Evolutionary conservation across 2,888 invertebrate genomes (phyloP), one percentile per base, ranked within the genome.

Genomic region (Himalopsyche tibetana): DNA sequence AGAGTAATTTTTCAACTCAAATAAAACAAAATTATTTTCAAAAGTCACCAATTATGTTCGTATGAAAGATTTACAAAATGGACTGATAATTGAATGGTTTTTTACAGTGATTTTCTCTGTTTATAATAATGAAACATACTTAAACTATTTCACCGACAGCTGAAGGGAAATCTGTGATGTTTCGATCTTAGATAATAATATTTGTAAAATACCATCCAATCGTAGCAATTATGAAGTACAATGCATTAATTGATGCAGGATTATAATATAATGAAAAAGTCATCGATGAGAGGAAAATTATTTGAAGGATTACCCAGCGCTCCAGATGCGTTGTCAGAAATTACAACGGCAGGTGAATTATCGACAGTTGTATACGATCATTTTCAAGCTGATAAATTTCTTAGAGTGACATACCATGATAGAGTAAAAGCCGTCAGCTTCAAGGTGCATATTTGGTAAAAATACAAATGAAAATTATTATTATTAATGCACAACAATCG

Each of bases 401-500:
- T 90, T 90, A 91, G 90, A 89, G 89, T 89, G 90, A 90, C 90
- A 90, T 89, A 87, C 89, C 90, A 89, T 90, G 90, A 90, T 90
- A 90, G 90, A 90, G 89, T 90, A 88, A 90, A 90, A 89, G 90
- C 88, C 90, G 86, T 91, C 89, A 89, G 90, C 89, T 89, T 89
- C 90, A 90, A 90, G 90, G 90, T 90, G 89, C 89, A 88, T 89
- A 87, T 89, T 89, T 87, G 87, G 89, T 88, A 89, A 56, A 88
- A 83, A 82, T 84, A 15, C 87, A 83, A 86, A 69, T 81, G 11
- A 45, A 45, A 45, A 15, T 51, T 15, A 85, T 82, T 56, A 80
- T 84, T 80, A 69, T 85, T 56, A n/a, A 86, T 55, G 74, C 81
- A 88, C 74, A 85, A 89, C 38, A 19, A 15, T 74, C 5, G 11